A percentile compares a stretch with the other conserved stretches of the same genome.
Evolutionary conservation across 2,113 vertebrate species (phyloP).

Genomic region (Larimichthys polyactis): DNA sequence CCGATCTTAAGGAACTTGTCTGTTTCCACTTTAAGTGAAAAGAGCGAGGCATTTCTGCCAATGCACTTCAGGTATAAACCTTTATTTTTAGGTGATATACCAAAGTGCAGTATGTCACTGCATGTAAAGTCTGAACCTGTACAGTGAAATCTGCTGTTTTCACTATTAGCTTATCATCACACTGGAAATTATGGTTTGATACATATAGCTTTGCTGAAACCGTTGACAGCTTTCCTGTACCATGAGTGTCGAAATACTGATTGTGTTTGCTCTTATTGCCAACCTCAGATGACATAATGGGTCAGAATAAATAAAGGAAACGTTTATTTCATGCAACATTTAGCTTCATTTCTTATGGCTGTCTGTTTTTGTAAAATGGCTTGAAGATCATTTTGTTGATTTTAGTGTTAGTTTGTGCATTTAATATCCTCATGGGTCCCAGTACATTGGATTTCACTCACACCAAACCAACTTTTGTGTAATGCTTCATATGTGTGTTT

Average conservation of each 20-base stretch:
- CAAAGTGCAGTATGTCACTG: neutral
- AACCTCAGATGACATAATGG: neutral
- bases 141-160: conserved; percentile 3
- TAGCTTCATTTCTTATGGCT: neutral
- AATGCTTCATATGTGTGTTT: neutral
- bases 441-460: neutral
- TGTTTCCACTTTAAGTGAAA: neutral
- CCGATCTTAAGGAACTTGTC: too few species aligned
- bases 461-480: neutral
- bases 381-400: neutral
- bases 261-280: neutral
- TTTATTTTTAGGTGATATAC: neutral
- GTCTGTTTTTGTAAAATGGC: neutral
- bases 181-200: neutral
- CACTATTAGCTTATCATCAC: conserved; percentile 4
- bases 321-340: neutral
- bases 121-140: neutral
- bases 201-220: neutral
- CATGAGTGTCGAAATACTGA: neutral
- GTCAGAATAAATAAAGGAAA: neutral
- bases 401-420: neutral
- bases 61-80: neutral
- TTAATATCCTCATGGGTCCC: neutral
- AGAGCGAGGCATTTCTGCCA: neutral
- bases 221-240: neutral